phyloP scores from a whole-genome alignment of 2,113 vertebrate species.

The Macaca nemestrina region DNA sequence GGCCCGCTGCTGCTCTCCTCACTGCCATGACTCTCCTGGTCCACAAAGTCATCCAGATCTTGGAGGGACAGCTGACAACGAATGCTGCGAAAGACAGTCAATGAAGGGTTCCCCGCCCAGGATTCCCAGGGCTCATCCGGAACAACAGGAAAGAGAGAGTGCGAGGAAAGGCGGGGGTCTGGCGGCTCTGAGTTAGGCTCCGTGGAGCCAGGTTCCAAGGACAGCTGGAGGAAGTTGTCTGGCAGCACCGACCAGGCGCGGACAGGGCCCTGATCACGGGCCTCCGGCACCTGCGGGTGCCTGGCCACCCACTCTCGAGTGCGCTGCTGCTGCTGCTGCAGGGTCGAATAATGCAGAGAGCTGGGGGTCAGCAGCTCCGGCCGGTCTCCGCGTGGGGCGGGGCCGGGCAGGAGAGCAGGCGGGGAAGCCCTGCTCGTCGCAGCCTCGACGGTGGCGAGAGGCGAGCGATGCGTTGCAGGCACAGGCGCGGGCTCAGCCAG shows the following conservation, averaged over 20 bases:
- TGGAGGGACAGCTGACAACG: constrained; percentile 81
- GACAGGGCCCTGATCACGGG: background rate
- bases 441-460: background rate
- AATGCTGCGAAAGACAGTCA: constrained; percentile 83
- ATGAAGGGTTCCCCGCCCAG: background rate
- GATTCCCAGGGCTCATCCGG: background rate
- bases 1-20: constrained; percentile 70
- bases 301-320: constrained; percentile 70
- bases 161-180: accelerated
- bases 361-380: background rate
- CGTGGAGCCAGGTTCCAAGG: background rate
- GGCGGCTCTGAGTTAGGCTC: background rate
- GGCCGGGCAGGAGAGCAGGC: background rate
- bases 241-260: constrained; percentile 54
- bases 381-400: background rate
- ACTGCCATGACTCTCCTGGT: constrained; percentile 65
- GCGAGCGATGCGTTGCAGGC: background rate
- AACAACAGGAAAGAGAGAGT: background rate
- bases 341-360: background rate
- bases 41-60: constrained; percentile 69
- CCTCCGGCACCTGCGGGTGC: background rate
- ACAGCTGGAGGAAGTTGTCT: background rate
- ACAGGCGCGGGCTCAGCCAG: background rate
- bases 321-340: constrained; percentile 56
- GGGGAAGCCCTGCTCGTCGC: background rate